Conservation (phyloP, 2,797 vertebrate genomes). For the Nasua narica region DNA sequence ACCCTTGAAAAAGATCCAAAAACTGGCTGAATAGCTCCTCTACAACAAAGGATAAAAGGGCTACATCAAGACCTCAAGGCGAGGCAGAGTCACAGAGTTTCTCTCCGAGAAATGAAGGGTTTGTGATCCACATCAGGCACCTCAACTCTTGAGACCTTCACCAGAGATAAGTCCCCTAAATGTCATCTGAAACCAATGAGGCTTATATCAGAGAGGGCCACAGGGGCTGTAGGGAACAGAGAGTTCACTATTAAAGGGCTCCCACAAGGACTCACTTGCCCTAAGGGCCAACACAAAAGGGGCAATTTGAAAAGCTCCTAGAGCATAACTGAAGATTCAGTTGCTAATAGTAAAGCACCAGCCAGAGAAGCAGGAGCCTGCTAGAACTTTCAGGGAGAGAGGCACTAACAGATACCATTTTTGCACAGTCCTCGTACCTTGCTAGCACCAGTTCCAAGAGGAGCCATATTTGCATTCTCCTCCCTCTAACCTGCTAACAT, state of each 20-base stretch:
- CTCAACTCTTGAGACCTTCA: background rate
- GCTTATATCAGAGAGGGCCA: background rate
- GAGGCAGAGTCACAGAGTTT: background rate
- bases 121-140: background rate
- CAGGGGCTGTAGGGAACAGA: background rate
- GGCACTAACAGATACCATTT: background rate
- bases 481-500: background rate
- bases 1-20: background rate
- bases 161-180: background rate
- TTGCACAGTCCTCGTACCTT: background rate
- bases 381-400: background rate
- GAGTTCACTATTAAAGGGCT: background rate
- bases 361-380: background rate
- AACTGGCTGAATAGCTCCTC: background rate
- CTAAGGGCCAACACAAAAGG: background rate
- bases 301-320: background rate
- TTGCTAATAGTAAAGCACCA: background rate
- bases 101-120: background rate
- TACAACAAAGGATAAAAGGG: background rate
- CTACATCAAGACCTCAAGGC: background rate
- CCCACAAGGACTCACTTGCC: background rate
- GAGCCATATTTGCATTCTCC: background rate
- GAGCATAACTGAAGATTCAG: background rate
- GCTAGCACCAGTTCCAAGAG: background rate
- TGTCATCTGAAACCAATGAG: background rate